phyloP scores from a whole-genome alignment of 2,888 invertebrate species.

The Acheta domesticus region DNA sequence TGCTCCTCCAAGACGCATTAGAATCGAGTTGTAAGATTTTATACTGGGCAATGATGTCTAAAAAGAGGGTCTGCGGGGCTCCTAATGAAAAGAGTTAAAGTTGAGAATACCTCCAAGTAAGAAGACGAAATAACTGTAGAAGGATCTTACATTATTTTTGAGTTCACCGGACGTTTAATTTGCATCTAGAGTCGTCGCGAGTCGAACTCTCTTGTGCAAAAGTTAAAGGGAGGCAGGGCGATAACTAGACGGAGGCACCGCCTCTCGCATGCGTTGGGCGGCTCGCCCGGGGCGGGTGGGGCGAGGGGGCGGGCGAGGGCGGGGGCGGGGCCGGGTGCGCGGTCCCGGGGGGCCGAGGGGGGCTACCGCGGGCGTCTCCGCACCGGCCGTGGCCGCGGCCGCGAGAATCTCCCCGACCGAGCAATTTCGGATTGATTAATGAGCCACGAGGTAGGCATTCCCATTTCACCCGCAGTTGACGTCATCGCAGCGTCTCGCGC shows the following conservation, averaged over 20 bases:
- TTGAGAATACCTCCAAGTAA: too few relatives aligned
- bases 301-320: not conserved
- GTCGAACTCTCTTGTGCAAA: not conserved
- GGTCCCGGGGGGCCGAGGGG: not conserved
- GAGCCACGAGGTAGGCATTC: not conserved
- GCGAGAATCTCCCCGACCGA: not conserved
- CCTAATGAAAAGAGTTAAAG: too few relatives aligned
- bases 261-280: not conserved
- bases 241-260: too few relatives aligned
- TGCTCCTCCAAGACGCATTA: too few relatives aligned
- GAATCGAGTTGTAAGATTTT: too few relatives aligned
- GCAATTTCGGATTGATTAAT: slow-evolving; percentile 18
- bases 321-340: not conserved
- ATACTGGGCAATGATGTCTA: too few relatives aligned
- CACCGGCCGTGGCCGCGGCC: not conserved
- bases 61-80: too few relatives aligned
- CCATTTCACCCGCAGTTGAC: not conserved
- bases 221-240: too few relatives aligned
- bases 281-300: not conserved
- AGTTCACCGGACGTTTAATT: too few relatives aligned
- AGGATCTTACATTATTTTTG: too few relatives aligned
- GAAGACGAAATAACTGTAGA: too few relatives aligned
- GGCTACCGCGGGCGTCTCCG: not conserved
- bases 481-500: not conserved
- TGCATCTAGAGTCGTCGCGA: not conserved